Conservation (phyloP, 2,113 vertebrate species). For the Hippoglossus stenolepis region DNA sequence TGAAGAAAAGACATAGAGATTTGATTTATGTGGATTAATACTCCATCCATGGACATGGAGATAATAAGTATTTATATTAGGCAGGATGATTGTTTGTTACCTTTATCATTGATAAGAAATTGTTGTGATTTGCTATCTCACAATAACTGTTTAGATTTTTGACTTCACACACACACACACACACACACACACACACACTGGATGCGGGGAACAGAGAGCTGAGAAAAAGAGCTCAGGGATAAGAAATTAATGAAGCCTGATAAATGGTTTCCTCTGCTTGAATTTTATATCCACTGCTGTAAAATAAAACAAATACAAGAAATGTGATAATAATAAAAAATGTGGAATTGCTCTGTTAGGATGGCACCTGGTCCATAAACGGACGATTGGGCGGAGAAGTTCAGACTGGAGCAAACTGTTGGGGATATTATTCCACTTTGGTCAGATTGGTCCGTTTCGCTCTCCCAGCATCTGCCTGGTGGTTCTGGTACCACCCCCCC, state of each 20-base stretch:
- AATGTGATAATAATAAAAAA: constrained; percentile 1
- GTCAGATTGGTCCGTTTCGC: constrained; percentile 10
- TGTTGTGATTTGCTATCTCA: no score
- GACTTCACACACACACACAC: no score
- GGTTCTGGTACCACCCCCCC: background rate
- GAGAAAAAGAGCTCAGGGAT: background rate
- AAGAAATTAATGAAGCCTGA: background rate
- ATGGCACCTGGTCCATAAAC: background rate
- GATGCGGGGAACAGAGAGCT: background rate
- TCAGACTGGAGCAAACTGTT: background rate
- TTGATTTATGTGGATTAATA: no score
- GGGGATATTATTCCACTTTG: background rate
- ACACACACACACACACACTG: background rate
- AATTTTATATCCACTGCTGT: background rate
- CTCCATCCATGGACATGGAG: no score
- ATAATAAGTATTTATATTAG: no score
- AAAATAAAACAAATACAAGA: constrained; percentile 21
- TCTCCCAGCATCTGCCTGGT: constrained; percentile 12
- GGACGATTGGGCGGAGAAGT: background rate
- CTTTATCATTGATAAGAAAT: no score
- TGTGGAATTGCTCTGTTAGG: background rate
- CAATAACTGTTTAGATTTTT: no score
- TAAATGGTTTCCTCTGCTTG: background rate
- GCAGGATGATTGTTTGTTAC: no score
- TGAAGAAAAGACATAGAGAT: no score